Evolutionary conservation across 1,140 invertebrate species (phyloP).

Genomic region (Latrodectus geometricus): DNA sequence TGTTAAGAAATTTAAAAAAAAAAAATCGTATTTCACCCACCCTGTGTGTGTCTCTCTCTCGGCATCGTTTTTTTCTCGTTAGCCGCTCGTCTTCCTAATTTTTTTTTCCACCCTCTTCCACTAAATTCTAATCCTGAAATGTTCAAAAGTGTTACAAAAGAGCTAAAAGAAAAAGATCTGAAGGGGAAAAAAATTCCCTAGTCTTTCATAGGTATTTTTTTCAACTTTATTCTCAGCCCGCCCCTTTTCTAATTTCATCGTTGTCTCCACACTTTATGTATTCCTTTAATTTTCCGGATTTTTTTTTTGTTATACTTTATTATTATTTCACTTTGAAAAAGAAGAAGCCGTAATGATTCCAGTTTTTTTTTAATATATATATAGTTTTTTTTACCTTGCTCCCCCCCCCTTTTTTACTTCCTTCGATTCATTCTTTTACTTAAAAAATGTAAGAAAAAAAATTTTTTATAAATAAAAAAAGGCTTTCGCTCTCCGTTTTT

Average conservation of each 20-base stretch:
- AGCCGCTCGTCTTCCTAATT: constrained; percentile 43
- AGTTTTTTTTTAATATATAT: constrained; percentile 2
- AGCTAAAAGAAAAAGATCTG: constrained; percentile 36
- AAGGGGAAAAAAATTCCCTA: constrained; percentile 19
- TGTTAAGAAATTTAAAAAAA: constrained; percentile 9
- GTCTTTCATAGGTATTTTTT: constrained; percentile 12
- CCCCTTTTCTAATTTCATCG: constrained; percentile 57
- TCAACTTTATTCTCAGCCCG: constrained; percentile 23
- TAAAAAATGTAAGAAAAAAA: constrained; percentile 26
- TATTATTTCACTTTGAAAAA: constrained; percentile 17
- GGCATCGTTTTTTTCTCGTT: constrained; percentile 58
- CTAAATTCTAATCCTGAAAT: constrained; percentile 60
- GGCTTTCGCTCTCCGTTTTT: constrained; percentile 49
- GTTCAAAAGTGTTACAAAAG: constrained; percentile 61
- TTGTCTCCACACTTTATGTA: constrained; percentile 60
- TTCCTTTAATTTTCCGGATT: constrained; percentile 60
- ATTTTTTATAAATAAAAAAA: not conserved
- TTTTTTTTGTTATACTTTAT: constrained; percentile 46
- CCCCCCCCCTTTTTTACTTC: constrained; percentile 12
- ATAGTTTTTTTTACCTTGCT: not conserved
- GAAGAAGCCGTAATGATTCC: constrained; percentile 56
- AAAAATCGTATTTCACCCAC: not conserved
- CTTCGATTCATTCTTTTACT: not conserved
- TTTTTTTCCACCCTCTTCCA: constrained; percentile 1
- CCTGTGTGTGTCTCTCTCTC: not conserved